These are phyloP conservation scores for Octodon degus DNA, from an alignment of 2,113 vertebrate genomes.

Conservation along the genomic window DNA sequence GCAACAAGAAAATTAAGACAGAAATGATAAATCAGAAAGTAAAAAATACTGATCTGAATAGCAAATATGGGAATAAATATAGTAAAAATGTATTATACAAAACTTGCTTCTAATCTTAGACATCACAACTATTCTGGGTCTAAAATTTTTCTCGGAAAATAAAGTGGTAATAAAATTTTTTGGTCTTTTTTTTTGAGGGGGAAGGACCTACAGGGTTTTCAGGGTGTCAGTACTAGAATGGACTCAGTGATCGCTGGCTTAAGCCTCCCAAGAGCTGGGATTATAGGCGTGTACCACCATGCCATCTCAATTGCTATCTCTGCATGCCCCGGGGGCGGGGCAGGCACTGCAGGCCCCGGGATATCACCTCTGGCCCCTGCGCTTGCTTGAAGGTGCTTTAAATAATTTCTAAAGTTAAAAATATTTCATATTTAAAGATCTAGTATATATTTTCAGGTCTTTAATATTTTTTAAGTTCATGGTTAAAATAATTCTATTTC, in stretches of 20 bases:
- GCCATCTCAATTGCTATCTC: too few relatives aligned
- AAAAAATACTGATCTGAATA: background rate
- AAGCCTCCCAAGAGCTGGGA: too few relatives aligned
- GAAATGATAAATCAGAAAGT: background rate
- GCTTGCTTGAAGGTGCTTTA: too few relatives aligned
- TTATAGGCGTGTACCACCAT: too few relatives aligned
- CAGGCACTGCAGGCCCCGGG: too few relatives aligned
- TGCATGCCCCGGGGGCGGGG: too few relatives aligned
- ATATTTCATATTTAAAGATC: background rate
- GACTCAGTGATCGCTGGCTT: too few relatives aligned
- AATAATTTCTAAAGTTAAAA: background rate
- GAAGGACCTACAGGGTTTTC: too few relatives aligned
- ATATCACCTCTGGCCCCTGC: too few relatives aligned
- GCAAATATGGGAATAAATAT: background rate
- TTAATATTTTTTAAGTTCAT: background rate
- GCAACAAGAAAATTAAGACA: background rate
- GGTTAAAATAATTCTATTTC: background rate
- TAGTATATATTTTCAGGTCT: background rate
- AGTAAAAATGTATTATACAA: background rate
- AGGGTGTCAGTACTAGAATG: too few relatives aligned
- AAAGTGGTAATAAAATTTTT: background rate
- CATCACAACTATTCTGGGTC: background rate
- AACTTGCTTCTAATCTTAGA: background rate
- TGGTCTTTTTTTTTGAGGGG: too few relatives aligned
- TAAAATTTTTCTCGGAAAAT: background rate